Percentiles rank a stretch among this genome's conserved stretches.
Conservation (phyloP, 2,113 vertebrate genomes). For the Carettochelys insculpta region DNA sequence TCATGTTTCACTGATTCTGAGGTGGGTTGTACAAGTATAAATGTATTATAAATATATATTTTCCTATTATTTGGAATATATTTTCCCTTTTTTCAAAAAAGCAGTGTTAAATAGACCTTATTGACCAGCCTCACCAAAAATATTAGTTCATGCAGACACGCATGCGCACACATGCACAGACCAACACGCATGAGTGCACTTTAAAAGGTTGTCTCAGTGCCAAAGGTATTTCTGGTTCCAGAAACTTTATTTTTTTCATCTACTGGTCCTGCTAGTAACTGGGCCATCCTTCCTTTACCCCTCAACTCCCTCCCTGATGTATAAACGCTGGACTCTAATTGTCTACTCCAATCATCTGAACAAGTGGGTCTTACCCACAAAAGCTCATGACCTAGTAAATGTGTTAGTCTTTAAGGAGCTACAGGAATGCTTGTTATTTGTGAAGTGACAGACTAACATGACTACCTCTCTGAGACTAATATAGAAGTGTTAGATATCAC, state of each 20-base stretch:
- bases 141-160: background rate
- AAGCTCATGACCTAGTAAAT: no score
- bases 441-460: no score
- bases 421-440: no score
- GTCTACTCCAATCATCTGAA: no score
- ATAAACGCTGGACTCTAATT: no score
- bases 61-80: background rate
- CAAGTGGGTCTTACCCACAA: no score
- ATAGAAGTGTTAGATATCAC: background rate
- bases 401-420: no score
- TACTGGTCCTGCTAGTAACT: no score
- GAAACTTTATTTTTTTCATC: no score
- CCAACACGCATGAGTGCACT: background rate
- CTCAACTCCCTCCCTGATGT: no score
- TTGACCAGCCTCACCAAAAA: background rate
- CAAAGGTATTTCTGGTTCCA: background rate
- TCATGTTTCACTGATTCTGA: background rate
- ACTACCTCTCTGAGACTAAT: no score
- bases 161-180: background rate
- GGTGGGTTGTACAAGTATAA: background rate
- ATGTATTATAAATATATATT: background rate
- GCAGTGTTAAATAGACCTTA: accelerated
- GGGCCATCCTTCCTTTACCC: no score
- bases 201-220: background rate
- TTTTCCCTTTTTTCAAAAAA: background rate